Base-by-base conservation (phyloP, 1,140 invertebrate genomes). In the Dryas iulia region DNA sequence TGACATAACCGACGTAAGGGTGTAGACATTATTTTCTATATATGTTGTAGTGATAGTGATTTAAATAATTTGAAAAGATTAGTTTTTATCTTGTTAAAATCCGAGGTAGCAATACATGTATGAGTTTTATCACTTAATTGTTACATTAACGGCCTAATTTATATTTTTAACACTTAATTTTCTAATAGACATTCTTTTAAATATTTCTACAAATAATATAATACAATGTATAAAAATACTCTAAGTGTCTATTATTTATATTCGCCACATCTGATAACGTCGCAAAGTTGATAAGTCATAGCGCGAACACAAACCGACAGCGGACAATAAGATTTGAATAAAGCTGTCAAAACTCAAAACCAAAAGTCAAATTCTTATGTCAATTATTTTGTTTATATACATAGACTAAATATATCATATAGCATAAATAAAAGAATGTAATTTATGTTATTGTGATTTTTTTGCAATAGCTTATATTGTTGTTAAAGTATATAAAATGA, bases 1-100 rank as follows among this genome's bases (percentile, higher is more conserved):
- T 97, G 96, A 63, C 93, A 93, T 76, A 97, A 86, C 82, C 94
- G 94, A 76, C 92, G 93, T 71, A 96, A 92, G 62, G 93, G 79
- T 25, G 78, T 72, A n/a, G 78, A 71, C 89, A 90, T 91, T 47
- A 62, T 63, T 76, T 59, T 39, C 1, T 10, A 35, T 57, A 56
- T 60, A 67, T 47, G 3, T 18, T 47, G 21, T 11, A 47, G 1
- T 47, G 8, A 39, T n/a, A n/a, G n/a, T n/a, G n/a, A n/a, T n/a
- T 39, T 47, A 47, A 18, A 21, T 47, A 47, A 8, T 47, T 21
- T 8, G 1, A 21, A 47, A 47, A 47, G 18, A 47, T 47, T 47
- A 47, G 6, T 47, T 47, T 47, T 18, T 47, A 47, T 47, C 14
- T 47, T 47, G 21, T 8, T 47, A 47, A 47, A 47, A 47, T 10